phyloP scores from a whole-genome alignment of 2,888 invertebrate species.

The Nomada fabriciana region DNA sequence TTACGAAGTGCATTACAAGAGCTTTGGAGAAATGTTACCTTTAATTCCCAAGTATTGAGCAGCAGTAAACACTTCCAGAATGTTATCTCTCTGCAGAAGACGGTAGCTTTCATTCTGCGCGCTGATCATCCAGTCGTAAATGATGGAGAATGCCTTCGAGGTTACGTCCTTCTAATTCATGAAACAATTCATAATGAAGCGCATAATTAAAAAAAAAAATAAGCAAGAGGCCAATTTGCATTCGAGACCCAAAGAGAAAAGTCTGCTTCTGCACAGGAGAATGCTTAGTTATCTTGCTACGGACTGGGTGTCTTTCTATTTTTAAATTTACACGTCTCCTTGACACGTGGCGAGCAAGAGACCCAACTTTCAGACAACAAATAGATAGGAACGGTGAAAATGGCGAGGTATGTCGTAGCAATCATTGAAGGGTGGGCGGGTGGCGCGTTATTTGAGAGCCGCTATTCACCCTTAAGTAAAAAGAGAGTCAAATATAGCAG shows the following conservation, averaged over 20 bases:
- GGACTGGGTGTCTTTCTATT: slow-evolving; percentile 19
- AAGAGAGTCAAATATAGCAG: slow-evolving; percentile 71
- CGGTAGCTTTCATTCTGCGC: slow-evolving; percentile 88
- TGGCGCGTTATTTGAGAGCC: slow-evolving; percentile 68
- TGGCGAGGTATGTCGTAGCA: slow-evolving; percentile 16
- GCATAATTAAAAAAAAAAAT: background rate
- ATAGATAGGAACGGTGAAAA: slow-evolving; percentile 6
- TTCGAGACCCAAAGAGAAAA: background rate
- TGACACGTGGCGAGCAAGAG: slow-evolving; percentile 41
- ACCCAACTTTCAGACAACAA: slow-evolving; percentile 18
- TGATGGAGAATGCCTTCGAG: slow-evolving; percentile 88
- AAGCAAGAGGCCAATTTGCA: background rate
- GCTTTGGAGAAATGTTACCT: slow-evolving; percentile 82
- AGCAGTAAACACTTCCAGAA: slow-evolving; percentile 90
- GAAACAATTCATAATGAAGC: slow-evolving; percentile 14
- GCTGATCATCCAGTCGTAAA: slow-evolving; percentile 93
- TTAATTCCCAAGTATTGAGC: slow-evolving; percentile 90
- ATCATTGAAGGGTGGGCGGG: slow-evolving; percentile 44
- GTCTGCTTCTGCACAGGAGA: background rate
- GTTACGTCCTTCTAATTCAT: slow-evolving; percentile 81
- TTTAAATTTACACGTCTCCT: slow-evolving; percentile 62
- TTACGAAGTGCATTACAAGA: background rate
- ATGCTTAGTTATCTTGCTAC: slow-evolving; percentile 5
- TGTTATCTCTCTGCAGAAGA: slow-evolving; percentile 88
- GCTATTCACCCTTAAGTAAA: slow-evolving; percentile 67